A percentile compares a stretch with the other conserved stretches of the same genome.
phyloP scores from a whole-genome alignment of 2,113 vertebrate genomes.

The Donacobius atricapilla region DNA sequence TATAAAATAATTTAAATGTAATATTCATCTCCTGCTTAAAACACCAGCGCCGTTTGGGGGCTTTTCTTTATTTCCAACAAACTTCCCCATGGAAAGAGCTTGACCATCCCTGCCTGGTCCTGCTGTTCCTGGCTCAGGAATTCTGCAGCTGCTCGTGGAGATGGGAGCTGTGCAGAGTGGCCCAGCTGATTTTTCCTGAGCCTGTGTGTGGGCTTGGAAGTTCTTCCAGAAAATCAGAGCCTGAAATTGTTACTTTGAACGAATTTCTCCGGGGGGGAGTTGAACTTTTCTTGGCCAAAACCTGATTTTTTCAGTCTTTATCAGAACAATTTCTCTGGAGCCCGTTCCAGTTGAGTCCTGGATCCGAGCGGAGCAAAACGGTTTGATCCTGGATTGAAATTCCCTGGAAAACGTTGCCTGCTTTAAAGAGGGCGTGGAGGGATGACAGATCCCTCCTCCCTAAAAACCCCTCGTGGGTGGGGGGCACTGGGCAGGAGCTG shows the following conservation, averaged over 20 bases:
- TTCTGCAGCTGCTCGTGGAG: not conserved
- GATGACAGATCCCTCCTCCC: not conserved
- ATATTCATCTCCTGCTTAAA: not conserved
- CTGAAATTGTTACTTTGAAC: slow-evolving; percentile 31
- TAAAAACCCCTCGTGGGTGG: not conserved
- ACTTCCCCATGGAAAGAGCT: not conserved
- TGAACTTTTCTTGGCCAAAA: not conserved
- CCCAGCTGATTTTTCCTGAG: not conserved
- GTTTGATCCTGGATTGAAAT: not conserved
- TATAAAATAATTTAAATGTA: too few species aligned
- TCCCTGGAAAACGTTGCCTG: not conserved
- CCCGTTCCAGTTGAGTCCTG: not conserved
- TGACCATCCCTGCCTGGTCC: not conserved
- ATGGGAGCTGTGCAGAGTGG: not conserved
- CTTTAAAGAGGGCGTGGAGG: not conserved
- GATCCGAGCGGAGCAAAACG: not conserved
- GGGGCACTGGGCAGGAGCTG: not conserved
- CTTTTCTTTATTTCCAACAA: not conserved
- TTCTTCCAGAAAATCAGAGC: not conserved
- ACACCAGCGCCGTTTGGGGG: not conserved
- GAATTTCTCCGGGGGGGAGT: not conserved
- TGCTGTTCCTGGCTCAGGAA: not conserved
- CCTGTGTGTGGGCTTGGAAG: slow-evolving; percentile 38
- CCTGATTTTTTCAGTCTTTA: not conserved
- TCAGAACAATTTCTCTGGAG: not conserved